phyloP scores from a whole-genome alignment of 2,888 invertebrate species.

The Kuschelorhynchus macadamiae region DNA sequence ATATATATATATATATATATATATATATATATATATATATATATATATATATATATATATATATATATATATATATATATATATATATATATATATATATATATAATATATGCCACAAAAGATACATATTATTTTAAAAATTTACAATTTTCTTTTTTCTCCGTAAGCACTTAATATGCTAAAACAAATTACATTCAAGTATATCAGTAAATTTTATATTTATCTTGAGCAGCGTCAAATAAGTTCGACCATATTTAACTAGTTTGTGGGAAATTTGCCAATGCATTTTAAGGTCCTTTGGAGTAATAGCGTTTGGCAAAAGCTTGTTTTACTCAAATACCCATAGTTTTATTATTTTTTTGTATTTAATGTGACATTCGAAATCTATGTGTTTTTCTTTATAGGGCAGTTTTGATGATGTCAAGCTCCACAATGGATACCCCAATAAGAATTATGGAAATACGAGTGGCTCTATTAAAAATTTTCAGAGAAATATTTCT shows the following conservation, averaged over 20 bases:
- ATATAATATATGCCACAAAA: too few species aligned
- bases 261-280: conserved; percentile 60
- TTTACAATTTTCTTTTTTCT: too few species aligned
- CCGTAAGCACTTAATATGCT: too few species aligned
- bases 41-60: too few species aligned
- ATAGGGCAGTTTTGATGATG: conserved; percentile 61
- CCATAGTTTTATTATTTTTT: background rate
- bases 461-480: conserved; percentile 49
- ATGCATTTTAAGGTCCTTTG: conserved; percentile 27
- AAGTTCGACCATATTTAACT: conserved; percentile 48
- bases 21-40: too few species aligned
- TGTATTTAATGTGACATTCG: conserved; percentile 1
- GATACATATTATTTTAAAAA: too few species aligned
- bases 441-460: conserved; percentile 47
- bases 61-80: too few species aligned
- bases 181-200: too few species aligned
- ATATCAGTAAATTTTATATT: too few species aligned
- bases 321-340: conserved; percentile 10
- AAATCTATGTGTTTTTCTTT: conserved; percentile 24
- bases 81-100: too few species aligned
- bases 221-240: conserved; percentile 43
- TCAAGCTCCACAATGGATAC: conserved; percentile 54
- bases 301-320: conserved; percentile 12
- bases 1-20: too few species aligned
- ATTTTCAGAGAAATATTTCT: conserved; percentile 57